Base-by-base conservation (phyloP, 2,113 vertebrate species). In the Syngnathus floridae region DNA sequence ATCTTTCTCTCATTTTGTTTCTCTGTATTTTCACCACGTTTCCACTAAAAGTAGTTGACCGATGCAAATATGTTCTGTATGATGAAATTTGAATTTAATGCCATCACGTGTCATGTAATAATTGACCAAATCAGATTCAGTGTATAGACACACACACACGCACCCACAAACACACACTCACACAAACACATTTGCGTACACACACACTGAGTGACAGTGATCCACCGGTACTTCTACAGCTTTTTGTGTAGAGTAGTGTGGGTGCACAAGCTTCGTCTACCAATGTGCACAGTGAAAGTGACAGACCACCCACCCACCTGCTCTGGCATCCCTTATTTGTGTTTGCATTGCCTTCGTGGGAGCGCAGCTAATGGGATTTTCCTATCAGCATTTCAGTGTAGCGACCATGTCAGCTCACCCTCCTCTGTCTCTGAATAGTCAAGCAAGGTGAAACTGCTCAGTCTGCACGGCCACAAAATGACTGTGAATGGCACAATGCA, bases 261-360 rank as follows among this genome's bases (percentile, higher is more conserved):
- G 54, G 54, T 56, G 26, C 26, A 2, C 7, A 37, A 60, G 71
- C 80, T 79, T 67, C 72, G 79, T 59, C 64, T 82, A 75, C 75
- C 76, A 81, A 8, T 9, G 19, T 17, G 69, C 37, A 1, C 72
- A 21, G 66, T 62, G 63, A 79, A 72, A 83, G 76, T 83, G 86
- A 86, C 82, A 87, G 87, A 86, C 84, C 84, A 82, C 86, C 87
- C 87, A 82, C 86, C 87, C 87, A 86, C 83, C 84, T 84, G 80
- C 76, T 87, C 81, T 68, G 69, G 80, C 75, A 84, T 76, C 71
- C 77, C 79, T 67, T 43, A 84, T 81, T 67, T 46, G 85, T 82
- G 84, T 87, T 76, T 75, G 57, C 76, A 66, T 59, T 70, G 76
- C 76, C 26, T 85, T 77, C 75, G 84, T 86, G 77, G 87, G 82